Percentiles rank a stretch among this genome's conserved stretches.
Evolutionary conservation across 2,797 vertebrate species (phyloP).

Genomic region (Falco concolor): DNA sequence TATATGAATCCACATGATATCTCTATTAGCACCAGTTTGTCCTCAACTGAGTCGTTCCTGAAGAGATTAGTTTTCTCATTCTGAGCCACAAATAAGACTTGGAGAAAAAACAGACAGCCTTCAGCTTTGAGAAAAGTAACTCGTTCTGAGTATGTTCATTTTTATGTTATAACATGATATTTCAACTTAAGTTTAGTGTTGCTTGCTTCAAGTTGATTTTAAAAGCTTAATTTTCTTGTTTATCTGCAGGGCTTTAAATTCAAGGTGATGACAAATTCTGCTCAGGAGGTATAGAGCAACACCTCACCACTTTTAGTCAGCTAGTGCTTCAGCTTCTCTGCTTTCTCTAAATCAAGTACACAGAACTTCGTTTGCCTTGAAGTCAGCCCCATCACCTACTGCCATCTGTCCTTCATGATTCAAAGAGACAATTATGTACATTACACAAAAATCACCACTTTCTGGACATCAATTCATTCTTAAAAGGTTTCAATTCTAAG

Average conservation of each 20-base stretch:
- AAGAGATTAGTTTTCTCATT: background rate
- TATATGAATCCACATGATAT: background rate
- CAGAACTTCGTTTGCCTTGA: background rate
- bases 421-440: accelerated
- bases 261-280: background rate
- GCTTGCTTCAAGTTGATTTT: background rate
- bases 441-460: background rate
- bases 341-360: background rate
- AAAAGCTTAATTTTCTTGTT: background rate
- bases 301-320: background rate
- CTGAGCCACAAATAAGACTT: background rate
- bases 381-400: background rate
- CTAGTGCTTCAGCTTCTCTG: background rate
- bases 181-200: background rate
- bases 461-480: background rate
- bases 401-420: background rate
- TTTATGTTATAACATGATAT: background rate
- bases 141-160: background rate
- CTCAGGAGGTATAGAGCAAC: background rate
- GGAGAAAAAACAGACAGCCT: background rate
- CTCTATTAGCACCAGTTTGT: background rate
- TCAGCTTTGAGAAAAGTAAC: background rate
- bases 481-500: background rate
- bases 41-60: background rate
- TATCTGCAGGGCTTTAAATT: background rate